Base-by-base conservation (phyloP, 2,797 vertebrate species). In the Coranthus polyacanthus region DNA sequence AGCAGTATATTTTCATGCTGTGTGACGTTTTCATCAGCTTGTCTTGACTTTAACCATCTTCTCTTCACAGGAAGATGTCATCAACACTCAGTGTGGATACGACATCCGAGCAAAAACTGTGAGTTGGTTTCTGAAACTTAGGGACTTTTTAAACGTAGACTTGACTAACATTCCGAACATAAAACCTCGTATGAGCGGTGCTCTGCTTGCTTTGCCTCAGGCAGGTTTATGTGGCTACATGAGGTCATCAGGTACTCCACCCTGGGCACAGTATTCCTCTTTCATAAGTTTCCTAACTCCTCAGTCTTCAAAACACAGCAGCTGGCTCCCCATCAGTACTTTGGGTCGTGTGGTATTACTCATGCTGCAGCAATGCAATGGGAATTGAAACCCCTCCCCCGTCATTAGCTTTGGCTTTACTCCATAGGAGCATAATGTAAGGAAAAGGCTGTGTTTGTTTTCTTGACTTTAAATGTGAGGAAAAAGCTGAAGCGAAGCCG, bases 1-100 rank as follows among this genome's bases (percentile, higher is more conserved):
- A 12, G 13, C 16, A 17, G 24, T 34, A 2, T 12, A 20, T 56
- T 12, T 21, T 38, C 39, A 6, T 3, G 12, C 15, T 29, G 15
- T 41, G n/a, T n/a, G n/a, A n/a, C n/a, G n/a, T n/a, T n/a, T n/a
- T n/a, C n/a, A n/a, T n/a, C n/a, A n/a, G n/a, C n/a, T n/a, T 37
- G 11, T 22, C 6, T 26, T 42, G 12, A 29, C n/a, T 50, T 22
- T 13, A 8, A 7, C 9, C 38, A 0, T 47, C 36, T 80, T 73
- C 18, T 84, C 58, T 84, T 71, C 58, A 7, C 90, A 99, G 98
- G 98, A 99, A 88, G 98, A 99, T 49, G 98, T 99, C 81, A 99
- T 99, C 90, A 99, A 99, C 90, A 99, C 98, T 50, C 98, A 99
- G 82, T 99, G 98, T 92, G 98, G 98, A 81, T 99, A 99, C 0